Base-by-base conservation (phyloP, 2,113 vertebrate genomes). In the Argyrosomus japonicus region DNA sequence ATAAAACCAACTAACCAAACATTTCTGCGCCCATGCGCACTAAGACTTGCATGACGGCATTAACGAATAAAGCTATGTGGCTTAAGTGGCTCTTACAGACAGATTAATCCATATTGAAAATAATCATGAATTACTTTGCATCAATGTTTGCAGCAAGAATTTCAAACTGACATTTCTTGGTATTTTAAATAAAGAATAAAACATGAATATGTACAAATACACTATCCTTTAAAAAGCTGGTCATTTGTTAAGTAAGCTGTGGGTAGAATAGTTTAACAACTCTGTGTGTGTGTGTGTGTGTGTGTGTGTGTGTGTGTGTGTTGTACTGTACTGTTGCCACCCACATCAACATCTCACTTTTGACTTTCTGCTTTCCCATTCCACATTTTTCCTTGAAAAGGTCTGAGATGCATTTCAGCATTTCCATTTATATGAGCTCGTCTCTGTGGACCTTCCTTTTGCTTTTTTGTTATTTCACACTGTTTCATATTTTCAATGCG, bases 391-490 rank as follows among this genome's bases (percentile, higher is more conserved):
- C 19, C 3, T 53, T 32, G n/a, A 58, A 67, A 62, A 79, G 23
- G 40, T 56, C 43, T 27, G 32, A 47, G 23, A 45, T 53, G 57
- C 45, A 27, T 6, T 27, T 27, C n/a, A 21, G 50, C 58, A 72
- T 77, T 74, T 77, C 62, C 63, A 68, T 81, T 81, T 81, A 56
- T 60, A 73, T 68, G 27, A 74, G 63, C 21, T 63, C 6, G 32
- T 32, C 40, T 57, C 40, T 14, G 36, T 45, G 45, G 21, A 57
- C 40, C 14, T 14, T 3, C 11, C 48, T 54, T 60, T 60, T 27
- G 1, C 10, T 47, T 32, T 6, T 32, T 40, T 62, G 32, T n/a
- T 40, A 40, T 70, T 54, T 63, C 36, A 51, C 13, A 12, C 4
- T 5, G 17, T 4, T 14, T 71, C 25, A 36, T 36, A 32, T 53